phyloP scores from a whole-genome alignment of 2,797 vertebrate genomes.

The Protosalanx chinensis region DNA sequence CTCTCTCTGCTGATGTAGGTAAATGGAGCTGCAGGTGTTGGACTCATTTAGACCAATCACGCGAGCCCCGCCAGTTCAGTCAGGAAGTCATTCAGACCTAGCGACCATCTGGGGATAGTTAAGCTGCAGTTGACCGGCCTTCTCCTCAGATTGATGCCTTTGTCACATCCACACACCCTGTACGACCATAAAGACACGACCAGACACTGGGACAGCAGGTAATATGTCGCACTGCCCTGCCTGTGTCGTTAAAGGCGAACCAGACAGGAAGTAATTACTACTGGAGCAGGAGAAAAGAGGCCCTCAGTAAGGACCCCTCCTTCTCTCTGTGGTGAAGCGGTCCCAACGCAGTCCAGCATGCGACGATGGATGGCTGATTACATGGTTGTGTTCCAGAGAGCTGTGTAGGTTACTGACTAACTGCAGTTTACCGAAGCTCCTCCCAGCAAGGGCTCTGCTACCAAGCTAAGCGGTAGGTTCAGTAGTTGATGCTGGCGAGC shows the following conservation, averaged over 20 bases:
- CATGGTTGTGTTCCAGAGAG: slow-evolving; percentile 6
- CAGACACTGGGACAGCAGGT: slow-evolving; percentile 44
- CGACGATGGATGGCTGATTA: background rate
- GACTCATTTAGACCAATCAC: slow-evolving; percentile 17
- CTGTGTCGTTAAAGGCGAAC: slow-evolving; percentile 21
- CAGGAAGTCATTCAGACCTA: slow-evolving; percentile 33
- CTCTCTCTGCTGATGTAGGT: slow-evolving; percentile 5
- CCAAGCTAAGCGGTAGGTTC: background rate
- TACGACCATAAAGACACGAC: slow-evolving; percentile 45
- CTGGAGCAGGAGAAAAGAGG: slow-evolving; percentile 21
- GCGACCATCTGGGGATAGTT: slow-evolving; percentile 34
- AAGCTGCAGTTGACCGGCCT: slow-evolving; percentile 13
- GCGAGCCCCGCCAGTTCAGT: background rate
- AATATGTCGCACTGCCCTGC: slow-evolving; percentile 17
- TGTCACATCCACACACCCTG: slow-evolving; percentile 13
- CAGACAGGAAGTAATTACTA: slow-evolving; percentile 38
- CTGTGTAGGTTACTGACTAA: background rate
- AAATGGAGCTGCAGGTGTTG: background rate
- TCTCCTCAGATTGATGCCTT: slow-evolving; percentile 36
- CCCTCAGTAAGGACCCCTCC: slow-evolving; percentile 9
- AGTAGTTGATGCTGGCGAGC: no score
- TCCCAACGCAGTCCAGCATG: background rate
- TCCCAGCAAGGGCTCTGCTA: background rate
- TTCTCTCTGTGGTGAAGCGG: background rate
- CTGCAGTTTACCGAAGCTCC: no score